A percentile compares a stretch with the other conserved stretches of the same genome.
Conservation (phyloP, 2,113 vertebrate species). For the Labrus mixtus region DNA sequence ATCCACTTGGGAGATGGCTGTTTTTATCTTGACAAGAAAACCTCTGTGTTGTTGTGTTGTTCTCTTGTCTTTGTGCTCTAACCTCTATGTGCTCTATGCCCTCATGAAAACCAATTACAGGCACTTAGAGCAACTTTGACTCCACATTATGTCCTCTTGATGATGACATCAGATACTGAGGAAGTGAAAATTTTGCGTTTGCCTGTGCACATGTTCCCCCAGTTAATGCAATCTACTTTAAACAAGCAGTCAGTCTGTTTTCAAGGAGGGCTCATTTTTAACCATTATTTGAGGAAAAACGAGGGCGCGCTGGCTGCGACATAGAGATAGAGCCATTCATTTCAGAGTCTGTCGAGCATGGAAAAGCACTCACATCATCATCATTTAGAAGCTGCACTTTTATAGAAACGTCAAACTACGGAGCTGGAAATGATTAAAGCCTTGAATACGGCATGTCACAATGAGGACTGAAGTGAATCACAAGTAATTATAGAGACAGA, state of each 20-base stretch:
- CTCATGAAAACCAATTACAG: constrained; percentile 60
- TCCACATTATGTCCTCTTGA: constrained; percentile 9
- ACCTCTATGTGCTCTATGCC: constrained; percentile 32
- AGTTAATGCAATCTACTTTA: constrained; percentile 71
- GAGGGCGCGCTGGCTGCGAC: constrained; percentile 42
- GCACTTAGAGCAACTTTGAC: constrained; percentile 51
- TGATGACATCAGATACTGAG: constrained; percentile 50
- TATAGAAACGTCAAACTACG: constrained; percentile 77
- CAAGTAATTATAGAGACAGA: constrained; percentile 63
- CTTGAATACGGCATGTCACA: constrained; percentile 53
- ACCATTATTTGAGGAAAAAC: constrained; percentile 52
- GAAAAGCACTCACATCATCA: constrained; percentile 72
- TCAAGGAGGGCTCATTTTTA: constrained; percentile 51
- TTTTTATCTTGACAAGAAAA: constrained; percentile 49
- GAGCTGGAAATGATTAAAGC: constrained; percentile 79
- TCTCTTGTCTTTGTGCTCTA: constrained; percentile 53
- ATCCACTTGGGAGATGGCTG: constrained; percentile 63
- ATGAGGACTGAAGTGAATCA: constrained; percentile 62
- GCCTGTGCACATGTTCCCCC: constrained; percentile 15
- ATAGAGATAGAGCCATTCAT: constrained; percentile 74
- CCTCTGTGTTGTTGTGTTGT: constrained; percentile 30
- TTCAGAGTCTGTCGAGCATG: constrained; percentile 70
- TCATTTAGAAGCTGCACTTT: constrained; percentile 74
- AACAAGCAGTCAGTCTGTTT: constrained; percentile 69
- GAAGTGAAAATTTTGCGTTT: constrained; percentile 29